Conservation (phyloP, 2,888 invertebrate species). For the Tanypteryx hageni region DNA sequence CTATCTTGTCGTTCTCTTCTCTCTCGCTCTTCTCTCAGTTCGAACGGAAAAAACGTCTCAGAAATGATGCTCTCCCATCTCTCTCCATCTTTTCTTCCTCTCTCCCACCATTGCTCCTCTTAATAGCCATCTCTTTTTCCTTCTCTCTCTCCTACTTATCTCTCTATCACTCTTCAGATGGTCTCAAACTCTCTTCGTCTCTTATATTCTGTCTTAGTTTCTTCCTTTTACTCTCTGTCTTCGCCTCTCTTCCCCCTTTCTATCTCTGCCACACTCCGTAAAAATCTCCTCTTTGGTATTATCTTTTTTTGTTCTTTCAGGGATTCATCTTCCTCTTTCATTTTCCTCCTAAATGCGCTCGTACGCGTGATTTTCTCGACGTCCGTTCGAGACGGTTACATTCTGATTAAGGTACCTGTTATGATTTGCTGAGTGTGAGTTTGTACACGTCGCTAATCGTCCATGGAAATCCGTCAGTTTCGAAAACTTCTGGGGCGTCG, state of each 20-base stretch:
- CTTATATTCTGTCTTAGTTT: not conserved
- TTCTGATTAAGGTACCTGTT: no score
- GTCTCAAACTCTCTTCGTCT: not conserved
- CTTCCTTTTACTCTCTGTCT: not conserved
- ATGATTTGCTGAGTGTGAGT: no score
- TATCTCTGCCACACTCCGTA: not conserved
- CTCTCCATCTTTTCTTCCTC: not conserved
- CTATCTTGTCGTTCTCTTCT: not conserved
- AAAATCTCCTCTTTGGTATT: not conserved
- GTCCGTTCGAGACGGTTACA: no score
- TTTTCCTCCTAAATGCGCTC: not conserved
- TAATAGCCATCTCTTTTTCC: not conserved
- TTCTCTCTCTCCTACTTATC: slow-evolving; percentile 25
- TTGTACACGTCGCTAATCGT: no score
- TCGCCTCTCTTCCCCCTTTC: not conserved
- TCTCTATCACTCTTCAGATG: slow-evolving; percentile 41
- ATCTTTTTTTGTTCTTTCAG: not conserved
- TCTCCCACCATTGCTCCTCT: not conserved
- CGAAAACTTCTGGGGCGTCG: no score
- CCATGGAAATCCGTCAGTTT: no score
- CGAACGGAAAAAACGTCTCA: slow-evolving; percentile 33
- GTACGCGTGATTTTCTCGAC: not conserved
- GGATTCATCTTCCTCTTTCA: not conserved
- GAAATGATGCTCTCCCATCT: slow-evolving; percentile 54
- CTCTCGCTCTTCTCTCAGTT: slow-evolving; percentile 2